A percentile compares a stretch with the other conserved stretches of the same genome.
Conservation (phyloP, 2,797 vertebrate genomes). For the Schizothorax lantsangensis region DNA sequence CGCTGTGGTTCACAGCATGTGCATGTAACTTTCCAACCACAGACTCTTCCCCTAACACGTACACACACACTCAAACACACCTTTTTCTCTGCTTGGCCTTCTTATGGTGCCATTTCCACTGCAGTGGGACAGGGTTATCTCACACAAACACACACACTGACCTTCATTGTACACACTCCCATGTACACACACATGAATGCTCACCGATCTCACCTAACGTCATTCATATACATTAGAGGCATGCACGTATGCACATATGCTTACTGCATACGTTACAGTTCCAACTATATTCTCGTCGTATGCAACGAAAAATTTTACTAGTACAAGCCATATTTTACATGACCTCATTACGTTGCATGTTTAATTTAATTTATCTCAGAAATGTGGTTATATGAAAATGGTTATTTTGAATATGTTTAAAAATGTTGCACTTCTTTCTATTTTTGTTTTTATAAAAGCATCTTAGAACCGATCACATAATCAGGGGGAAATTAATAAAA, state of each 20-base stretch:
- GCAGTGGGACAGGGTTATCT: neutral
- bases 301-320: neutral
- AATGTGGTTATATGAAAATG: neutral
- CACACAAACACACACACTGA: neutral
- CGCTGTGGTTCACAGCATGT: constrained; percentile 54
- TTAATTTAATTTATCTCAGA: neutral
- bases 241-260: no score
- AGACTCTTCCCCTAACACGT: constrained; percentile 21
- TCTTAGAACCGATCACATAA: neutral
- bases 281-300: neutral
- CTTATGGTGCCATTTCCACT: constrained; percentile 16
- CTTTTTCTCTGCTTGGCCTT: neutral
- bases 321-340: neutral
- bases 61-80: neutral
- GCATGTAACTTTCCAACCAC: constrained; percentile 65
- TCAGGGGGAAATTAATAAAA: neutral
- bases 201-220: neutral
- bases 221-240: neutral
- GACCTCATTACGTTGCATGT: neutral
- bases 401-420: neutral
- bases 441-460: neutral
- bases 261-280: neutral
- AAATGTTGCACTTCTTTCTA: neutral
- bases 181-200: neutral
- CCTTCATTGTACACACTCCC: neutral